Base-by-base conservation (phyloP, 2,888 invertebrate species). In the Tetranychus piercei region DNA sequence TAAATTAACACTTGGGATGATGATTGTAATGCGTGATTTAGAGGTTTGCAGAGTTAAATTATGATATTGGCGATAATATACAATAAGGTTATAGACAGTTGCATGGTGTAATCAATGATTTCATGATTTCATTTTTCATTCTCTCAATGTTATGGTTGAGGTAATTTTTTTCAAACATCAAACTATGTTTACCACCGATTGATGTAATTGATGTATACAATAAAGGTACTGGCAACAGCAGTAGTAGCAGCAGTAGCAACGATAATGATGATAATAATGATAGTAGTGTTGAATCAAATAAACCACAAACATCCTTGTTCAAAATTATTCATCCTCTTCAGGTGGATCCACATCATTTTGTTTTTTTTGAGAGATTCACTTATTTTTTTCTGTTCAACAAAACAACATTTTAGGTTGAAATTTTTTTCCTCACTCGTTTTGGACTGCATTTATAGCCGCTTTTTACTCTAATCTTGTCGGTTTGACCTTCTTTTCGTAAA, bases 241-340 rank as follows among this genome's bases (percentile, higher is more conserved):
- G 5, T 5, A 34, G 34, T 34, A 34, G 34, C 34, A 34, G 34
- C 34, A 34, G 34, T 34, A 55, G 55, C 15, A 55, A 55, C 15
- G 55, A 55, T 55, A 15, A 55, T 55, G 55, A 55, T 55, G 55
- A 55, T 55, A 55, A 15, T 55, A 15, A 55, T 34, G 34, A 34
- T 34, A 34, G 34, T 34, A 34, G 34, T 34, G 34, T 9, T 55
- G 9, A 55, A 15, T 55, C 55, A 55, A 15, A 15, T 55, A 55
- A 55, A 55, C 55, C 55, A 55, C 55, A 55, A 55, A 55, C 55
- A 55, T 55, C 55, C 55, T 55, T 55, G 55, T 55, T 55, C 55
- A 55, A 55, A 55, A 9, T 55, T 55, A 55, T 55, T 55, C 55
- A 55, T 55, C 55, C 55, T 55, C 15, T 34, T 34, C 34, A 34